phyloP scores from a whole-genome alignment of 2,888 invertebrate genomes.

The Drosophila rellima region DNA sequence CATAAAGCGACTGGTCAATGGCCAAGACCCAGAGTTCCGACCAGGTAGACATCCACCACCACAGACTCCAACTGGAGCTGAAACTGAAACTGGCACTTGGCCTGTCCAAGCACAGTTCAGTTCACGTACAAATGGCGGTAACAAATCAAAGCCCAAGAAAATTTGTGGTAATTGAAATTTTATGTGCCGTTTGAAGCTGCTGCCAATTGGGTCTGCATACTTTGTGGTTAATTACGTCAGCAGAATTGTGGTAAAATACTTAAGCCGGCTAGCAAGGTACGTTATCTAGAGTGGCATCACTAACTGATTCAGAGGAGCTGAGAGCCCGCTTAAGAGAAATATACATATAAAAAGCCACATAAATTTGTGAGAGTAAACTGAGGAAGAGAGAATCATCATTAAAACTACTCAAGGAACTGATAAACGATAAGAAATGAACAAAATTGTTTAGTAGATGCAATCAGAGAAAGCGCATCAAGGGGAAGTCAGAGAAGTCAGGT shows the following conservation, averaged over 20 bases:
- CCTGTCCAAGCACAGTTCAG: constrained; percentile 18
- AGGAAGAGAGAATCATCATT: constrained; percentile 12
- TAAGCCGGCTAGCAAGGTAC: constrained; percentile 15
- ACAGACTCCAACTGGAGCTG: constrained; percentile 7
- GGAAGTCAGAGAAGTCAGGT: not conserved
- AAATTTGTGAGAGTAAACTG: constrained; percentile 19
- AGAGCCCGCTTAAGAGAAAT: constrained; percentile 12
- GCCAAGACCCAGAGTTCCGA: constrained; percentile 21
- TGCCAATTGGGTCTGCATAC: constrained; percentile 65
- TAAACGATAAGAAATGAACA: not conserved
- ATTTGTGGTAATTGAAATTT: constrained; percentile 78
- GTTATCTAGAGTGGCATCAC: constrained; percentile 51
- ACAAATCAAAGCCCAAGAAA: constrained; percentile 71
- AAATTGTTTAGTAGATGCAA: constrained; percentile 4
- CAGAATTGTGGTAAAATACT: constrained; percentile 35
- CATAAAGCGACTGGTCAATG: constrained; percentile 65
- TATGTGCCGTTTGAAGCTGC: constrained; percentile 66
- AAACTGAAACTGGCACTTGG: not conserved
- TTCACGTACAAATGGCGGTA: constrained; percentile 57
- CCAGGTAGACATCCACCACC: constrained; percentile 34
- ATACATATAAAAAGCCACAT: constrained; percentile 15
- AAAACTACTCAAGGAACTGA: constrained; percentile 6
- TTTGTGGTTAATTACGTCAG: constrained; percentile 69
- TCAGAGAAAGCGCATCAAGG: not conserved
- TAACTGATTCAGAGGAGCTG: constrained; percentile 15